Conservation (phyloP, 2,888 invertebrate genomes). For the Salticus scenicus region DNA sequence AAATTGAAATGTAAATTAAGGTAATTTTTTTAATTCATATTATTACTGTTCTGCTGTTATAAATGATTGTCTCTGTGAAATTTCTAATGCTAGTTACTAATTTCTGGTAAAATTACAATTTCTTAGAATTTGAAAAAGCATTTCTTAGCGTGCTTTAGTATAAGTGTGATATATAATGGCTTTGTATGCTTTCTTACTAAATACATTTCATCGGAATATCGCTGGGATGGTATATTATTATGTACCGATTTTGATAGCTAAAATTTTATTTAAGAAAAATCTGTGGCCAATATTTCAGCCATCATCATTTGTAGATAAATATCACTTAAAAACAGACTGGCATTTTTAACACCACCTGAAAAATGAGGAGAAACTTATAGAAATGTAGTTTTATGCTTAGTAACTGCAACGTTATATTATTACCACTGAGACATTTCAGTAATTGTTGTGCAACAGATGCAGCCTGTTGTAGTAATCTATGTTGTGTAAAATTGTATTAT, state of each 20-base stretch:
- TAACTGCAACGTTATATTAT: slow-evolving; percentile 45
- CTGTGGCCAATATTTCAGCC: slow-evolving; percentile 46
- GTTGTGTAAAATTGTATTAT: slow-evolving; percentile 64
- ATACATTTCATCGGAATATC: slow-evolving; percentile 34
- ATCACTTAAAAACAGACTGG: slow-evolving; percentile 48
- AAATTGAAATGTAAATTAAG: no score
- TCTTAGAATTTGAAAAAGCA: neutral
- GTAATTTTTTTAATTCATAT: no score
- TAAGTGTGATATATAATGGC: slow-evolving; percentile 35
- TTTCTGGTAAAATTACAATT: neutral
- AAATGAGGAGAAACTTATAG: slow-evolving; percentile 31
- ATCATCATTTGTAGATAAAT: slow-evolving; percentile 60
- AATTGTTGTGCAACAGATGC: slow-evolving; percentile 63
- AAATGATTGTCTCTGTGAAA: neutral
- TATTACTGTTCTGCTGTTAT: neutral
- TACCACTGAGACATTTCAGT: slow-evolving; percentile 30
- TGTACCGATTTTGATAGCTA: slow-evolving; percentile 48
- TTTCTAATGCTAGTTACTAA: neutral
- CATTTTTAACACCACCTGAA: slow-evolving; percentile 47
- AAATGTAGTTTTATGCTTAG: slow-evolving; percentile 44
- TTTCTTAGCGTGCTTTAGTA: slow-evolving; percentile 29
- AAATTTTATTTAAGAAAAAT: slow-evolving; percentile 43
- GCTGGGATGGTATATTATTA: slow-evolving; percentile 30
- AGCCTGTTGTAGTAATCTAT: slow-evolving; percentile 61
- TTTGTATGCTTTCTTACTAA: slow-evolving; percentile 53